Evolutionary conservation across 64 coral and sea anemone species (phyloP), one percentile per base, ranked within the genome.

Genomic region (Montipora cactus): DNA sequence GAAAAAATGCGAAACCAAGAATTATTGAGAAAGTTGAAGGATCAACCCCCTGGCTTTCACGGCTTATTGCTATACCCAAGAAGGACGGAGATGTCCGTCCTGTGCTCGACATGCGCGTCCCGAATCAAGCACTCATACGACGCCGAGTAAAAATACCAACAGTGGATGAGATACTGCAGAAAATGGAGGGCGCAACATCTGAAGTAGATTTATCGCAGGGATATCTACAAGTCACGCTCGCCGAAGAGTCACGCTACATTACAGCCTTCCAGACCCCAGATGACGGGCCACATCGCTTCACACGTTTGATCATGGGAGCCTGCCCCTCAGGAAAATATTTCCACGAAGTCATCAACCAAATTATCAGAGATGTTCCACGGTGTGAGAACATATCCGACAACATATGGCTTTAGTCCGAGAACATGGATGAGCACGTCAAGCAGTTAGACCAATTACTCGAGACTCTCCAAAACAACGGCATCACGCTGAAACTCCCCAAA

Each of bases 121-220:
- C 81, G 12, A 92, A 92, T 49, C n/a, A n/a, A 16, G 91, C 91
- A 28, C 81, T 86, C 13, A 25, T 49, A 16, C 18, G 90, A 77
- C 37, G 72, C 14, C 28, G 73, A 28, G 58, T 93, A 21, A 55
- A 92, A 49, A 87, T 92, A 15, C 81, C 74, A 16, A 92, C 74
- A 15, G 73, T 87, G 13, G 81, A 87, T 19, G 74, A 87, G 77
- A 92, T 87, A 59, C 8, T 92, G 23, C 81, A 19, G 9, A 16
- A 87, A 93, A 87, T 87, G 74, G 53, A 87, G 44, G 91, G 53
- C 45, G 73, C 91, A 5, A 44, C 46, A 52, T 18, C 74, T 10
- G 91, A 93, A 86, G 91, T 87, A 3, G 91, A 87, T 66, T 77
- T 93, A 77, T 78, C 90, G 12, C 81, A 78, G 53, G 52, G 80